These are phyloP conservation scores for Chanos chanos DNA, from an alignment of 2,797 vertebrate genomes.

Conservation along the genomic window DNA sequence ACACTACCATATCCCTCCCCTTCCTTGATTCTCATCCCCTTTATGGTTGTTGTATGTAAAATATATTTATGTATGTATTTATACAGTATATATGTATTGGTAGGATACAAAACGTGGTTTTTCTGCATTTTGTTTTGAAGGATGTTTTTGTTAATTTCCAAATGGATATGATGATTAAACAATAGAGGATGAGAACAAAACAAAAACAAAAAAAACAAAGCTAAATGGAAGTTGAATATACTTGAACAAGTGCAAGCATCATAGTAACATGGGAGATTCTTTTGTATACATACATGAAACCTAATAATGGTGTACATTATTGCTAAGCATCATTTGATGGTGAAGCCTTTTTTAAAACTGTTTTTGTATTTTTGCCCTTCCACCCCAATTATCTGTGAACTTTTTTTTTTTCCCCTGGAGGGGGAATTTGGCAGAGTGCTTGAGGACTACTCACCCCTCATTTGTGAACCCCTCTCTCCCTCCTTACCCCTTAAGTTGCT, in stretches of 20 bases:
- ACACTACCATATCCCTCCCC: constrained; percentile 69
- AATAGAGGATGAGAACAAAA: constrained; percentile 66
- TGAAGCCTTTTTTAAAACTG: constrained; percentile 68
- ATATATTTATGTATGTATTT: constrained; percentile 99
- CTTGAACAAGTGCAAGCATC: constrained; percentile 75
- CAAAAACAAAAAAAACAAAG: constrained; percentile 54
- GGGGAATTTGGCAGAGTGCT: constrained; percentile 65
- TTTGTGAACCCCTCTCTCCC: constrained; percentile 53
- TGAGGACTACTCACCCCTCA: constrained; percentile 49
- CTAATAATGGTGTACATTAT: constrained; percentile 70
- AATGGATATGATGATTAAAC: constrained; percentile 53
- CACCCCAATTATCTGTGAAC: constrained; percentile 62
- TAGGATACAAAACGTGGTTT: constrained; percentile 83
- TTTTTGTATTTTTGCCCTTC: constrained; percentile 74
- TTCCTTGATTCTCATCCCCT: constrained; percentile 77
- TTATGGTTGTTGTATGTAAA: constrained; percentile 96
- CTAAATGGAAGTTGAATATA: constrained; percentile 73
- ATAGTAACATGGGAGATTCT: constrained; percentile 67
- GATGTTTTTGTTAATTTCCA: constrained; percentile 71
- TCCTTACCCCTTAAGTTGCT: constrained; percentile 56
- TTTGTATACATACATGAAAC: constrained; percentile 73
- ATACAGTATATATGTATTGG: constrained; percentile 93
- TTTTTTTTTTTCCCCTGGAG: constrained; percentile 59
- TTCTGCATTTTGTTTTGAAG: constrained; percentile 80
- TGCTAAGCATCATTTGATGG: constrained; percentile 70